These are phyloP conservation scores for Trissolcus basalis DNA, from an alignment of 1,140 invertebrate genomes.

Conservation along the genomic window DNA sequence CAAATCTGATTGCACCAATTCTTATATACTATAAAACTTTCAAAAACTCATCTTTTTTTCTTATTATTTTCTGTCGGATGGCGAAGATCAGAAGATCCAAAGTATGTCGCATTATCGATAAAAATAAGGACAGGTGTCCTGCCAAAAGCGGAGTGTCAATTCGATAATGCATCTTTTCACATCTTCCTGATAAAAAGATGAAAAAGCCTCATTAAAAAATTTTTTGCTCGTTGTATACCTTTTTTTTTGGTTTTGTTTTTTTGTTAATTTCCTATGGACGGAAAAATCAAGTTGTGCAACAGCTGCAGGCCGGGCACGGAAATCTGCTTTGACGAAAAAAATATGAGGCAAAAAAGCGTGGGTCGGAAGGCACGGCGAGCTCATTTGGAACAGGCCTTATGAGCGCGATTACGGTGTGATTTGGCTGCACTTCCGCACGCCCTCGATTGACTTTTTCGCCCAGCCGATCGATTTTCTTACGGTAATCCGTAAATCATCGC, in stretches of 20 bases:
- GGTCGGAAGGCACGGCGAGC: constrained; percentile 21
- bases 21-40: too few relatives aligned
- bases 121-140: constrained; percentile 41
- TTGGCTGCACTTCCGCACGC: constrained; percentile 44
- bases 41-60: too few relatives aligned
- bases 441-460: constrained; percentile 46
- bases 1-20: too few relatives aligned
- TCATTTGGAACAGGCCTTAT: constrained; percentile 15
- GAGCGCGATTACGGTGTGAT: constrained; percentile 37
- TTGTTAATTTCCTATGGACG: constrained; percentile 19
- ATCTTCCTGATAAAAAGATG: constrained; percentile 6
- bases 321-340: constrained; percentile 29
- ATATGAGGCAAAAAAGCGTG: constrained; percentile 10
- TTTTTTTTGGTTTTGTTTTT: constrained; percentile 2
- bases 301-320: constrained; percentile 33
- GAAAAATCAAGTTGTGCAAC: constrained; percentile 30
- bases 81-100: constrained; percentile 15
- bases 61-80: too few relatives aligned
- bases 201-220: not conserved
- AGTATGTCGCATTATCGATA: constrained; percentile 31
- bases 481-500: constrained; percentile 42
- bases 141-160: constrained; percentile 28
- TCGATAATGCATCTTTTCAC: constrained; percentile 37
- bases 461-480: constrained; percentile 30
- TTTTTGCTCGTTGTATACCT: too few relatives aligned